Evolutionary conservation across 2,113 vertebrate species (phyloP).

Genomic region (Pomatostomus ruficeps): DNA sequence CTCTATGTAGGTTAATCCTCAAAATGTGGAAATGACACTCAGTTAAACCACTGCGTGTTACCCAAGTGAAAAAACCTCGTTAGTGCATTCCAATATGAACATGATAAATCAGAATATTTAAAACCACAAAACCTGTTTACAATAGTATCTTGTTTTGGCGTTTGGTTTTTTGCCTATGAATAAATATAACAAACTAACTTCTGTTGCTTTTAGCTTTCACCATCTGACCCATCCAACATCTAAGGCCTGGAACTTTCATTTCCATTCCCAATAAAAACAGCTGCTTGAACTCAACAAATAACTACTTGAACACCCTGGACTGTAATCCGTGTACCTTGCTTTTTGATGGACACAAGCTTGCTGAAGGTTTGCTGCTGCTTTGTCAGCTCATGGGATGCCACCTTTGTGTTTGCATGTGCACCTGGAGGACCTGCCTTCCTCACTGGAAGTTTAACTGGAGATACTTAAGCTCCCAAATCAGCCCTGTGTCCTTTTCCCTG

Average conservation of each 20-base stretch:
- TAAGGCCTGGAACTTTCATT: background rate
- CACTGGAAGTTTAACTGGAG: background rate
- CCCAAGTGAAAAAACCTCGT: background rate
- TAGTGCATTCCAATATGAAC: fast-evolving
- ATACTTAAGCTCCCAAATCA: background rate
- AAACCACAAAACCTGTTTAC: background rate
- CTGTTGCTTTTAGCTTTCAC: background rate
- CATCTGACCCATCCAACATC: background rate
- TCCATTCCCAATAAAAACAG: background rate
- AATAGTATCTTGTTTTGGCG: background rate
- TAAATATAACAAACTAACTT: background rate
- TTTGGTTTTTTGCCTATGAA: fast-evolving
- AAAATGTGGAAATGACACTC: background rate
- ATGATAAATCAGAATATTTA: background rate
- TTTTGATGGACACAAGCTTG: background rate
- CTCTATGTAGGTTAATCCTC: background rate
- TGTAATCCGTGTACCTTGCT: background rate
- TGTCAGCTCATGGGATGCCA: background rate
- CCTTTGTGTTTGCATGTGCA: fast-evolving
- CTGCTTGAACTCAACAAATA: background rate
- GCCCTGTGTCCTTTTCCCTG: background rate
- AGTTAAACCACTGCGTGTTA: background rate
- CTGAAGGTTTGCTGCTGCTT: background rate
- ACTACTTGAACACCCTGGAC: background rate
- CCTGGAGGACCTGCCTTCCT: background rate